Evolutionary conservation across 2,113 vertebrate genomes (phyloP), one percentile per base, ranked within the genome.

Genomic region (Romanogobio albipinnatus): DNA sequence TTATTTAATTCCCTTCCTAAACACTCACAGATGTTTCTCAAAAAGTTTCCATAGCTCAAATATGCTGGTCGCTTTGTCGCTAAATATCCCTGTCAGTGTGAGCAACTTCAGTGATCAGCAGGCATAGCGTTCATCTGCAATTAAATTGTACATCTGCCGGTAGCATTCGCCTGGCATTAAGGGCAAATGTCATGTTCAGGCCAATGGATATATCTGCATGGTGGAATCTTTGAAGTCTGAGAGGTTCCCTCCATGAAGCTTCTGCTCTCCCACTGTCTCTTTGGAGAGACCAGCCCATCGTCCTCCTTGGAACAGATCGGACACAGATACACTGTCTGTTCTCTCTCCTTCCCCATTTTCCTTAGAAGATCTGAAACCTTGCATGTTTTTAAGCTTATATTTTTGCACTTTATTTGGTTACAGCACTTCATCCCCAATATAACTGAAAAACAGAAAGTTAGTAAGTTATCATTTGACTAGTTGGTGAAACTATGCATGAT

Each of bases 231-330:
- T 87, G 83, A 85, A 74, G 82, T 73, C 22, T 68, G 58, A 76
- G 84, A 71, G 56, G 26, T 26, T 14, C 26, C 68, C 84, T 81
- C 81, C 76, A 29, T 81, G 61, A 33, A 81, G 49, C 59, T 64
- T 64, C 45, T 74, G 51, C 78, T 76, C 53, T 45, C 83, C 47
- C 75, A 51, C 85, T 85, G 80, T 68, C 76, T 75, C 80, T 87
- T 87, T 89, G 43, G 83, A 81, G 88, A 89, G 83, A 89, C 66
- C 71, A 68, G 45, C 33, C 59, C 49, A 5, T 76, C 71, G 9
- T 77, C 66, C 73, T 73, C 66, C 78, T 73, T 43, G 79, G 62
- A 82, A 64, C 45, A 84, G 77, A 84, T 78, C 24, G 26, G 17
- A 49, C 79, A 82, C 68, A 53, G 49, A 81, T 81, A 53, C 43